These are phyloP conservation scores for Passer domesticus DNA, from an alignment of 2,113 vertebrate species.

Conservation along the genomic window DNA sequence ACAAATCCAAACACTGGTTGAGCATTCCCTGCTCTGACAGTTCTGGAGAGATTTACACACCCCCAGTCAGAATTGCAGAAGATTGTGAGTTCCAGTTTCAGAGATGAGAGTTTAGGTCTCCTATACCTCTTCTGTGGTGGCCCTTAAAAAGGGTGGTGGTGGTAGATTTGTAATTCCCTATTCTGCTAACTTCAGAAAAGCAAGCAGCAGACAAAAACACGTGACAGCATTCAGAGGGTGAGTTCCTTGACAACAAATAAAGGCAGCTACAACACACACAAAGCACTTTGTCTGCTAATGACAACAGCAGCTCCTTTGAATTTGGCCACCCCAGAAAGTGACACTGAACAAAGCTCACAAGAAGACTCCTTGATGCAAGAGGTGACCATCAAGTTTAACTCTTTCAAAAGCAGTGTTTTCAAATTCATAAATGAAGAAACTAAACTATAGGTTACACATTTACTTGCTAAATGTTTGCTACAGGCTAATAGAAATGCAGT, in stretches of 20 bases:
- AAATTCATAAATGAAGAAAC: neutral
- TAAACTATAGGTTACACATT: neutral
- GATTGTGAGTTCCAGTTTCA: neutral
- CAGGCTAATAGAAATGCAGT: neutral
- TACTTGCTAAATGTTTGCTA: neutral
- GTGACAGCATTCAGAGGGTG: neutral
- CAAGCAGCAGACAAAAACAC: neutral
- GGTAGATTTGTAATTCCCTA: neutral
- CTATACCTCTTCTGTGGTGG: neutral
- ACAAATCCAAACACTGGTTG: neutral
- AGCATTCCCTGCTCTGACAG: neutral
- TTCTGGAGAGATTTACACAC: neutral
- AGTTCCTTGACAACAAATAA: neutral
- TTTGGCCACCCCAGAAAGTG: neutral
- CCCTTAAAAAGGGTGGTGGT: neutral
- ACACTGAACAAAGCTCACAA: neutral
- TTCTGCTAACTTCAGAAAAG: neutral
- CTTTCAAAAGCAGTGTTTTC: neutral
- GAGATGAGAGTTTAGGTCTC: neutral
- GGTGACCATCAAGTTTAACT: too few relatives aligned
- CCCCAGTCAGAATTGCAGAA: neutral
- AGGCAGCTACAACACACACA: neutral
- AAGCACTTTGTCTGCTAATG: neutral
- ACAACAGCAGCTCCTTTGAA: neutral
- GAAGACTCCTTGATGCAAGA: neutral